These are phyloP conservation scores for Ochlodes sylvanus DNA, from an alignment of 2,888 invertebrate species.

Conservation along the genomic window DNA sequence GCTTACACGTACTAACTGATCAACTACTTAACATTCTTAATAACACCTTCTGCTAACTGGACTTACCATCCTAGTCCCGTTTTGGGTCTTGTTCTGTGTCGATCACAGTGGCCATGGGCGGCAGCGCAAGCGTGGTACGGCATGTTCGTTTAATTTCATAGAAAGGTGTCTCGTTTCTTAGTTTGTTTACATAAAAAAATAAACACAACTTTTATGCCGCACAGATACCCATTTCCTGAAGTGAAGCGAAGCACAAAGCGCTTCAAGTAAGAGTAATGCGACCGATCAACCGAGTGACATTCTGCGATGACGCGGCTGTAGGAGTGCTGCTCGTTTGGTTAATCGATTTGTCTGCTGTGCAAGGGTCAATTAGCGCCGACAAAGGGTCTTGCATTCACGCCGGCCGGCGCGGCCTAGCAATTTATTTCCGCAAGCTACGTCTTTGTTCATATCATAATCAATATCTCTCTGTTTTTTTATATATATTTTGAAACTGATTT, in stretches of 20 bases:
- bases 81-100: no score
- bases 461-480: constrained; percentile 3
- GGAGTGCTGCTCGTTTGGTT: constrained; percentile 16
- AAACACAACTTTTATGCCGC: neutral
- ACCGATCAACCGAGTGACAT: constrained; percentile 9
- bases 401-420: neutral
- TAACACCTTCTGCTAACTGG: no score
- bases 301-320: constrained; percentile 14
- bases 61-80: no score
- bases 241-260: neutral
- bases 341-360: constrained; percentile 30
- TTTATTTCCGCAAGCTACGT: constrained; percentile 13
- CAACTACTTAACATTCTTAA: no score
- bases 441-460: constrained; percentile 9
- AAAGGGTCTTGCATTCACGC: constrained; percentile 29
- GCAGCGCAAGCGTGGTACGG: no score
- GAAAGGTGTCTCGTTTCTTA: no score
- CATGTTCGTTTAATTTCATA: no score
- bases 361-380: constrained; percentile 26
- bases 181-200: neutral
- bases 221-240: neutral
- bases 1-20: no score
- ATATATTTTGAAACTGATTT: no score
- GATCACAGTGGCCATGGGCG: no score
- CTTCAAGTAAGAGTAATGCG: neutral